These are phyloP conservation scores for Tinea pellionella DNA, from an alignment of 2,888 invertebrate species.

Conservation along the genomic window DNA sequence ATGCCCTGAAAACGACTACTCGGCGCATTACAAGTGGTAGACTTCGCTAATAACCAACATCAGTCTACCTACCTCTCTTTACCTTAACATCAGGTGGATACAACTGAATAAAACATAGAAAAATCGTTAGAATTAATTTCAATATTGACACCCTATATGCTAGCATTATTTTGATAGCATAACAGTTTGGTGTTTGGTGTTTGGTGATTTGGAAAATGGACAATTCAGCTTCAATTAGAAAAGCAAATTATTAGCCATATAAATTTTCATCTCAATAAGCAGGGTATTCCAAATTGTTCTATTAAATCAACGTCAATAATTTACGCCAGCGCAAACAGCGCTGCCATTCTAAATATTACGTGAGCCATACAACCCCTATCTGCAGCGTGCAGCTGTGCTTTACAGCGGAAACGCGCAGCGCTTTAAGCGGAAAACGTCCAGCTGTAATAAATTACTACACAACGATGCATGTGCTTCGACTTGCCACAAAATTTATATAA, in stretches of 20 bases:
- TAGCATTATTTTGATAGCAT: no score
- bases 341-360: constrained; percentile 14
- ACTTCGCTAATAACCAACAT: no score
- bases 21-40: no score
- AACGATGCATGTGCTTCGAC: constrained; percentile 14
- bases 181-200: no score
- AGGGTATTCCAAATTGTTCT: background rate
- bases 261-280: constrained; percentile 3
- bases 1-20: no score
- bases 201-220: no score
- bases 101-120: no score
- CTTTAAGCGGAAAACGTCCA: constrained; percentile 13
- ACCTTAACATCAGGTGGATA: no score
- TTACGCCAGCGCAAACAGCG: constrained; percentile 13
- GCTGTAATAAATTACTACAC: constrained; percentile 13
- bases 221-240: background rate
- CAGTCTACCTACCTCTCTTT: no score
- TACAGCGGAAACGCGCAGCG: constrained; percentile 11
- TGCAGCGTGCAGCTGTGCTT: constrained; percentile 12
- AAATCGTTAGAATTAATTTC: no score
- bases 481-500: constrained; percentile 12
- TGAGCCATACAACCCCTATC: constrained; percentile 10
- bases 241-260: background rate
- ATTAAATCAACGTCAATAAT: constrained; percentile 13
- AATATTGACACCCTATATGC: no score